These are phyloP conservation scores for Athripsodes cinereus DNA, from an alignment of 2,888 invertebrate species.

Conservation along the genomic window DNA sequence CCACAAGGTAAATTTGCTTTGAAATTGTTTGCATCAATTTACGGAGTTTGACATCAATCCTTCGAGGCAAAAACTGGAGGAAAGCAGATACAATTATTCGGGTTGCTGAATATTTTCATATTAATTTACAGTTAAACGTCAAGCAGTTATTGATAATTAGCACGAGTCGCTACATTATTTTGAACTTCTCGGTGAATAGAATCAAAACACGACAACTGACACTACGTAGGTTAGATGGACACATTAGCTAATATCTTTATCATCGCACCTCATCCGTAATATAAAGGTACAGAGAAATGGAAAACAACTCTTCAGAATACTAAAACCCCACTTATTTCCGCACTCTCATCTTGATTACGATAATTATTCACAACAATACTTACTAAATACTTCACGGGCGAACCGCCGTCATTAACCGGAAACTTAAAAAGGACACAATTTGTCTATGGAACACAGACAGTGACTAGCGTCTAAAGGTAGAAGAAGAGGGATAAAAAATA, in stretches of 20 bases:
- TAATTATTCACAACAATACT: constrained; percentile 14
- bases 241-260: constrained; percentile 11
- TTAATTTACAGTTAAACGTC: not conserved
- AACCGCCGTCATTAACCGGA: constrained; percentile 22
- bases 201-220: constrained; percentile 15
- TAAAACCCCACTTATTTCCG: not conserved
- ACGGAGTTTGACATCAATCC: too few relatives aligned
- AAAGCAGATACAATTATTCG: too few relatives aligned
- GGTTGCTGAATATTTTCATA: not conserved
- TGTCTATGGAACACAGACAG: too few relatives aligned
- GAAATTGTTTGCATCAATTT: too few relatives aligned
- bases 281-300: too few relatives aligned
- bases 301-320: not conserved
- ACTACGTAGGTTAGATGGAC: constrained; percentile 13
- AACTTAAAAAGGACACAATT: constrained; percentile 19
- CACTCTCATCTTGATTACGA: not conserved
- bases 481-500: too few relatives aligned
- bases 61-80: too few relatives aligned
- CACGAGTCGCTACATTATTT: not conserved
- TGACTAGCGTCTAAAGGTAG: too few relatives aligned
- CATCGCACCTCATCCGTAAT: constrained; percentile 9
- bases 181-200: not conserved
- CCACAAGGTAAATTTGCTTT: too few relatives aligned
- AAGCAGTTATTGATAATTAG: not conserved
- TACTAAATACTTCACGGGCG: constrained; percentile 13